Conservation (phyloP, 1,140 invertebrate species). For the Lepidotrigona ventralis region DNA sequence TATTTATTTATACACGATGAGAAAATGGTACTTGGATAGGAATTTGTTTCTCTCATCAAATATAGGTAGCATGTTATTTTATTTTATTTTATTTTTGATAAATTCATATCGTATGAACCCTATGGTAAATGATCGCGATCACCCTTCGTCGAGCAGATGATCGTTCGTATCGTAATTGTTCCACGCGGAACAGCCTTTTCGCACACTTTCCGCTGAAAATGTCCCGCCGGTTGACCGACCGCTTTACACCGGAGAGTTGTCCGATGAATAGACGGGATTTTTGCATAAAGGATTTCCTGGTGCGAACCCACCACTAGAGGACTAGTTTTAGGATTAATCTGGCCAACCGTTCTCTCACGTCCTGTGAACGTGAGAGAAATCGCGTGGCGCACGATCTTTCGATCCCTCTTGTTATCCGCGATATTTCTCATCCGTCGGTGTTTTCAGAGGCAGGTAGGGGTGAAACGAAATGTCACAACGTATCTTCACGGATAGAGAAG, state of each 20-base stretch:
- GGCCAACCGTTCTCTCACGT: constrained; percentile 44
- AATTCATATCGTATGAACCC: too few relatives aligned
- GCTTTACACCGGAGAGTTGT: constrained; percentile 24
- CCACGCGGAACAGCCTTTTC: constrained; percentile 44
- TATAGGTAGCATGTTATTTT: too few relatives aligned
- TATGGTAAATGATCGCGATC: neutral
- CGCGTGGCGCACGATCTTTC: constrained; percentile 9
- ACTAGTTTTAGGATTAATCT: constrained; percentile 55
- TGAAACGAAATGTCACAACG: neutral
- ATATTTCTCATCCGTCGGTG: neutral
- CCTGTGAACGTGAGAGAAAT: constrained; percentile 49
- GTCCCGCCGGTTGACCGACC: constrained; percentile 3
- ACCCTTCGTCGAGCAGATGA: constrained; percentile 12
- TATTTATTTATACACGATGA: too few relatives aligned
- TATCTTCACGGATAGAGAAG: neutral
- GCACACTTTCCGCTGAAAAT: constrained; percentile 15
- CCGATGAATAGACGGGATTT: constrained; percentile 57
- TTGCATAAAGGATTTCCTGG: constrained; percentile 59
- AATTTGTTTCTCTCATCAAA: too few relatives aligned
- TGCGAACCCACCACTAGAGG: neutral
- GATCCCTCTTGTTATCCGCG: neutral
- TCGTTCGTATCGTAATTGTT: constrained; percentile 8
- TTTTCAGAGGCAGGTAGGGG: neutral
- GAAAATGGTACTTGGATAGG: too few relatives aligned
- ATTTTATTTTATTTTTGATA: too few relatives aligned